Evolutionary conservation across 2,888 invertebrate species (phyloP).

Genomic region (Eristalis arbustorum): DNA sequence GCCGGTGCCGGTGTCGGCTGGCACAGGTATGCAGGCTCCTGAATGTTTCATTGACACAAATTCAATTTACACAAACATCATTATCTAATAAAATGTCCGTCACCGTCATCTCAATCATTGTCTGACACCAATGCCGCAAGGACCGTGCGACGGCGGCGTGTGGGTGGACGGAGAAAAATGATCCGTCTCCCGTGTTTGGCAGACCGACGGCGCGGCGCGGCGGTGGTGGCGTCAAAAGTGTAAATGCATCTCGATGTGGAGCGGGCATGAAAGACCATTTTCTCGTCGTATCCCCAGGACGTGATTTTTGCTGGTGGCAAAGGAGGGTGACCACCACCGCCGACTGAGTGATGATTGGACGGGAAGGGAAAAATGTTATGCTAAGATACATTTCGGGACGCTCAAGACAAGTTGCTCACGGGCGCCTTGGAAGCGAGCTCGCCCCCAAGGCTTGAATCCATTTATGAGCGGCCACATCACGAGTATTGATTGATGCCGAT

Average conservation of each 20-base stretch:
- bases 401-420: slow-evolving; percentile 9
- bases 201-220: background rate
- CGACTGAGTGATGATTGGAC: slow-evolving; percentile 34
- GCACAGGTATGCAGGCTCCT: background rate
- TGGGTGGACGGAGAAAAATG: slow-evolving; percentile 9
- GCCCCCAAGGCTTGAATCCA: background rate
- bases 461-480: slow-evolving; percentile 1
- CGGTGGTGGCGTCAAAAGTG: background rate
- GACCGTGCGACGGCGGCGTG: background rate
- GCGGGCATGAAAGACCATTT: slow-evolving; percentile 22
- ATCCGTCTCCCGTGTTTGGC: slow-evolving; percentile 1
- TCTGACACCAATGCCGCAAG: slow-evolving; percentile 28
- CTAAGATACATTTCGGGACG: slow-evolving; percentile 18
- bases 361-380: slow-evolving; percentile 22
- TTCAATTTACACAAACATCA: slow-evolving; percentile 56
- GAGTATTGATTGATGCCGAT: slow-evolving; percentile 9
- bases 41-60: slow-evolving; percentile 18
- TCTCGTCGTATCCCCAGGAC: slow-evolving; percentile 26
- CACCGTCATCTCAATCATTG: slow-evolving; percentile 50
- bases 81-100: slow-evolving; percentile 52
- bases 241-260: slow-evolving; percentile 26
- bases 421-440: background rate
- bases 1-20: background rate
- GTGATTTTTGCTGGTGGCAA: slow-evolving; percentile 35
- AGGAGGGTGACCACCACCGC: background rate